Percentiles rank a stretch among this genome's conserved stretches.
Conservation (phyloP, 2,888 invertebrate genomes). For the Hipparchia semele region DNA sequence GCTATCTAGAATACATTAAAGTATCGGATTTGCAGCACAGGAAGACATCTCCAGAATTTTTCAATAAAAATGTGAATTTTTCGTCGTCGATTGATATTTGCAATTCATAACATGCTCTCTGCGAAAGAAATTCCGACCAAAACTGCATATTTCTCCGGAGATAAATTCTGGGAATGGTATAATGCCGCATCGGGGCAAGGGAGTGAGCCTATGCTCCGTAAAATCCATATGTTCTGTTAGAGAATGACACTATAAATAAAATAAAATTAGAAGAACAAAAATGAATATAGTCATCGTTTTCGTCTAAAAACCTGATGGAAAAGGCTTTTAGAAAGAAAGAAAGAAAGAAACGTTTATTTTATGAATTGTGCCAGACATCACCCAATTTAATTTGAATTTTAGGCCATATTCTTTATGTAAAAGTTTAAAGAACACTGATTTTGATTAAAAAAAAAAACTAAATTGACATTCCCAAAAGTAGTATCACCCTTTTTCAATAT, state of each 20-base stretch:
- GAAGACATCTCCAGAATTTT: background rate
- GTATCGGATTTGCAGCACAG: background rate
- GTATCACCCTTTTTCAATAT: too few species aligned
- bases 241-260: background rate
- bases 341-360: too few species aligned
- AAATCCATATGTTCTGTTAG: background rate
- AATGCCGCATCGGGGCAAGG: background rate
- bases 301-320: background rate
- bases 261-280: background rate
- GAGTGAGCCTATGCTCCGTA: background rate
- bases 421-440: too few species aligned
- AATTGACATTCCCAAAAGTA: too few species aligned
- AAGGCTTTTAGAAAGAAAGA: too few species aligned
- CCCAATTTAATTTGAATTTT: too few species aligned
- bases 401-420: too few species aligned
- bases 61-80: background rate
- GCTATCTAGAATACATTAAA: background rate
- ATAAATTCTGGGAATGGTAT: background rate
- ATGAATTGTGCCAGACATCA: too few species aligned
- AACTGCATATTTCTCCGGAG: slow-evolving; percentile 5
- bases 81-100: slow-evolving; percentile 8
- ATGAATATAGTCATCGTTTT: background rate
- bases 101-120: slow-evolving; percentile 6
- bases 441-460: too few species aligned
- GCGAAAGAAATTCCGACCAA: background rate